Percentiles rank a stretch among this genome's conserved stretches.
Conservation (phyloP, 1,140 invertebrate genomes). For the Diorhabda carinulata region DNA sequence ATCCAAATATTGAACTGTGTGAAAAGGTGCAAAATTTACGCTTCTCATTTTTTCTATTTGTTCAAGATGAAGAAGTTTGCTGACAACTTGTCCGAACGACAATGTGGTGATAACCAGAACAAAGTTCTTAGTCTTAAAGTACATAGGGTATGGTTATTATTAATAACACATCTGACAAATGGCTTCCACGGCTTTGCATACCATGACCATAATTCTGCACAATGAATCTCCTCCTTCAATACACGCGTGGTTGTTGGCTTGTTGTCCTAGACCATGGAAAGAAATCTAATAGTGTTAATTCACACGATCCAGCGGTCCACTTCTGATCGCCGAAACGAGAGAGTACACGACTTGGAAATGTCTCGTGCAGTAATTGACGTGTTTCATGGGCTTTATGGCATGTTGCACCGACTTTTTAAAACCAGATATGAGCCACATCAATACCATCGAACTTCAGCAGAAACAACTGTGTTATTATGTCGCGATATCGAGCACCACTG, state of each 20-base stretch:
- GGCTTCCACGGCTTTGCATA: background rate
- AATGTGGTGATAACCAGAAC: no score
- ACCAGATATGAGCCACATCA: background rate
- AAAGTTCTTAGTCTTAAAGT: no score
- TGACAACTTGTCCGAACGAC: no score
- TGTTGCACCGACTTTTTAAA: background rate
- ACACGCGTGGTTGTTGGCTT: background rate
- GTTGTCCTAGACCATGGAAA: background rate
- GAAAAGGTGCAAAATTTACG: no score
- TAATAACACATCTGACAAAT: background rate
- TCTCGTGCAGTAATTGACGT: constrained; percentile 32
- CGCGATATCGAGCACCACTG: background rate
- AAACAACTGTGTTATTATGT: background rate
- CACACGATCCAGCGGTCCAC: constrained; percentile 30
- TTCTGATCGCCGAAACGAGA: constrained; percentile 33
- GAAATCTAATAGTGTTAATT: constrained; percentile 27
- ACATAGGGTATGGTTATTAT: no score
- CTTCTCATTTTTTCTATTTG: no score
- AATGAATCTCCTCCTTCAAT: background rate
- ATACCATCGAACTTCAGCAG: background rate
- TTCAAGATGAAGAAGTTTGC: no score
- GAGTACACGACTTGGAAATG: constrained; percentile 34
- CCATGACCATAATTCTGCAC: background rate
- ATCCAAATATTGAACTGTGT: no score
- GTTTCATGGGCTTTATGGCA: constrained; percentile 28